Base-by-base conservation (phyloP, 2,888 invertebrate genomes). In the Junonia oenone region DNA sequence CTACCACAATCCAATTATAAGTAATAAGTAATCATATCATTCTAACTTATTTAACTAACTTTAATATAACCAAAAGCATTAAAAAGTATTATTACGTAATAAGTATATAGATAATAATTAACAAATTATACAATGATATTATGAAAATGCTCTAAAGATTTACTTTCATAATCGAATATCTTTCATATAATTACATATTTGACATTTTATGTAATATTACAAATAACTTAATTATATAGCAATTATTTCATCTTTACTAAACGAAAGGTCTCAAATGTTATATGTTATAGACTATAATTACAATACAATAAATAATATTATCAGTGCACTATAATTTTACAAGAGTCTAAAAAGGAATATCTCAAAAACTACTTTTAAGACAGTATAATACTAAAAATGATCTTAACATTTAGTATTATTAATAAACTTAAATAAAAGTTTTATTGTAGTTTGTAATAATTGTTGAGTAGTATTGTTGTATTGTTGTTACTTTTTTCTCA, bases 1-100 rank as follows among this genome's bases (percentile, higher is more conserved):
- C n/a, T 14, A n/a, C 35, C 9, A 37, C 37, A 15, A 9, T 68
- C 68, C 64, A 64, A 29, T 29, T 26, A 37, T 2, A 15, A 15
- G 15, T 15, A n/a, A n/a, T n/a, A n/a, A 35, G 0, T 13, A 37
- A 8, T 15, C 14, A 29, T 37, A 17, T 14, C 8, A 37, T 37
- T 14, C 8, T 17, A 9, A 15, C 9, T 17, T 0, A 37, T 37
- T 8, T n/a, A n/a, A n/a, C n/a, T 29, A 29, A 8, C 29, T 37
- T 37, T 17, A 37, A 37, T 37, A 9, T 9, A 15, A 14, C 15
- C 17, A 15, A 37, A 37, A 37, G 37, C 15, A 37, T 37, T 37
- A 37, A 37, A 37, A 17, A 37, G 15, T 37, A 37, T 37, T 37
- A 37, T 37, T 37, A 37, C 8, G 9, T 37, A 15, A 8, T 37